These are phyloP conservation scores for Augochlorella aurata DNA, from an alignment of 2,888 invertebrate species.

Conservation along the genomic window DNA sequence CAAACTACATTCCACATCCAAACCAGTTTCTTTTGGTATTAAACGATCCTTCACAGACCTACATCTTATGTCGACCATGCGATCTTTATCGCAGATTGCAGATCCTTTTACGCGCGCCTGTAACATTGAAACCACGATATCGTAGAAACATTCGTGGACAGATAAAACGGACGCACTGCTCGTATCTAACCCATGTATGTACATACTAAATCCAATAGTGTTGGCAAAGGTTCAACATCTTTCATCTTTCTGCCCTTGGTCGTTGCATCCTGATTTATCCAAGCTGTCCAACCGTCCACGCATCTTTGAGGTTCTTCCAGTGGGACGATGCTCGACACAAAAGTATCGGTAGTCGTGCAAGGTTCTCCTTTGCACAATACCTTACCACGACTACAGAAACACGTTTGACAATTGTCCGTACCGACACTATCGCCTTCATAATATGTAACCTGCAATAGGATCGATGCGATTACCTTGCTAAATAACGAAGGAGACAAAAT, in stretches of 20 bases:
- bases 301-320: constrained; percentile 83
- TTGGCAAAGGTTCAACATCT: constrained; percentile 86
- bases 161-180: neutral
- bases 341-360: constrained; percentile 82
- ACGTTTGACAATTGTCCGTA: constrained; percentile 91
- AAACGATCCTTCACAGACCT: constrained; percentile 86
- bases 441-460: constrained; percentile 71
- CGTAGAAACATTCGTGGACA: constrained; percentile 76
- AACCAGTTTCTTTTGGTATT: constrained; percentile 87
- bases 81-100: constrained; percentile 85
- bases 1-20: constrained; percentile 90
- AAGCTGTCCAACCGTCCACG: constrained; percentile 89
- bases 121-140: constrained; percentile 4
- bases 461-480: neutral
- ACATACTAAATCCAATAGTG: constrained; percentile 83
- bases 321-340: constrained; percentile 66
- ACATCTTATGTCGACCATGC: constrained; percentile 90
- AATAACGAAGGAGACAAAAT: neutral
- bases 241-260: constrained; percentile 79
- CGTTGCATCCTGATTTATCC: constrained; percentile 87
- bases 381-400: constrained; percentile 88
- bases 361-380: constrained; percentile 89
- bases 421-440: constrained; percentile 91
- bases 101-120: constrained; percentile 80
- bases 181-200: neutral